Evolutionary conservation across 2,113 vertebrate genomes (phyloP).

Genomic region (Amia ocellicauda): DNA sequence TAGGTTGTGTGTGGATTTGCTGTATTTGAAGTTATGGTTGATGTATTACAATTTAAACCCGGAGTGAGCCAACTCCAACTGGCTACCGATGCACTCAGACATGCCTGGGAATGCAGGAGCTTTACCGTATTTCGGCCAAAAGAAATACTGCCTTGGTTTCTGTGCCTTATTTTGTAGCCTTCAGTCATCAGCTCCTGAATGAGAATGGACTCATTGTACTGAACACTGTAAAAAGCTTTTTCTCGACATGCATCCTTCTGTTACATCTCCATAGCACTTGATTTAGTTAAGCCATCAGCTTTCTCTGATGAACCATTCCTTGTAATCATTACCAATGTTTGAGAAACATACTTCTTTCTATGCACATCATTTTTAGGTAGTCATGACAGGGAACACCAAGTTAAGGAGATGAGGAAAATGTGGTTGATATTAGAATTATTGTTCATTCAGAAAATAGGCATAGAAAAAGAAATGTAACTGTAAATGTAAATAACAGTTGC

Average conservation of each 20-base stretch:
- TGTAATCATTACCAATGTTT: background rate
- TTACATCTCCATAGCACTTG: constrained; percentile 7
- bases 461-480: too few relatives aligned
- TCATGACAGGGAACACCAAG: too few relatives aligned
- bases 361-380: background rate
- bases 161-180: background rate
- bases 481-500: too few relatives aligned
- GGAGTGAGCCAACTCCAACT: background rate
- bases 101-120: too few relatives aligned
- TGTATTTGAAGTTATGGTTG: background rate
- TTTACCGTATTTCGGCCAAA: constrained; percentile 24
- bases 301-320: background rate
- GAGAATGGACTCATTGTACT: constrained; percentile 31
- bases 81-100: background rate
- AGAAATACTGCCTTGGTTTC: constrained; percentile 14
- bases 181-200: constrained; percentile 28
- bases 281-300: constrained; percentile 18
- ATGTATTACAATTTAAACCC: constrained; percentile 3
- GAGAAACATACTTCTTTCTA: background rate
- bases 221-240: constrained; percentile 32
- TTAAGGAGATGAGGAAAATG: too few relatives aligned
- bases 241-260: constrained; percentile 21
- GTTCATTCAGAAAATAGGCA: too few relatives aligned
- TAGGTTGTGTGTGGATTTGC: background rate
- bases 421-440: too few relatives aligned